A percentile compares a stretch with the other conserved stretches of the same genome.
Conservation (phyloP, 1,140 invertebrate species). For the Brachionus paranguensis region DNA sequence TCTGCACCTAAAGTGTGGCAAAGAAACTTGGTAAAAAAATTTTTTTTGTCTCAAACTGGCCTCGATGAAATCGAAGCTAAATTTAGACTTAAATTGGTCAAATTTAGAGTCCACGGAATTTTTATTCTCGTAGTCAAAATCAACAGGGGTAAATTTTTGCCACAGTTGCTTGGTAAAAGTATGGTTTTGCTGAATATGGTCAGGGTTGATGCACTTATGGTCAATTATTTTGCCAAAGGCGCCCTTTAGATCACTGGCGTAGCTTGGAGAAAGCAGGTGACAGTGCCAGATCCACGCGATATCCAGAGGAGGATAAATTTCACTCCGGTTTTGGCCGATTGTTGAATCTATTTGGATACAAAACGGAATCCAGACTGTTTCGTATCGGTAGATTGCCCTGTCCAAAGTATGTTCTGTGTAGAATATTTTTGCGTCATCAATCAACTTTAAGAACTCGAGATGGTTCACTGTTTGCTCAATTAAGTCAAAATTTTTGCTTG, state of each 20-base stretch:
- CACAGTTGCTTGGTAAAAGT: constrained; percentile 38
- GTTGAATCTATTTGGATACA: constrained; percentile 47
- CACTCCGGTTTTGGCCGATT: constrained; percentile 44
- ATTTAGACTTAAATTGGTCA: background rate
- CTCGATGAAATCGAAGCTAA: constrained; percentile 50
- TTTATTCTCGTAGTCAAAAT: background rate
- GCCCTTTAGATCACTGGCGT: constrained; percentile 53
- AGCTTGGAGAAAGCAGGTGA: constrained; percentile 55
- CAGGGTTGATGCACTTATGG: constrained; percentile 47
- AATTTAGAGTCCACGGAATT: background rate
- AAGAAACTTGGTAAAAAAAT: constrained; percentile 56
- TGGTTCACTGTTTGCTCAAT: constrained; percentile 24
- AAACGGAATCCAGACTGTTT: constrained; percentile 56
- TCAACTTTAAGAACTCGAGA: constrained; percentile 40
- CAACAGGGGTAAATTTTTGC: background rate
- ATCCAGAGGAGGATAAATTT: constrained; percentile 55
- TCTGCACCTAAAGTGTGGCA: constrained; percentile 56
- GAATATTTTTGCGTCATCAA: constrained; percentile 46
- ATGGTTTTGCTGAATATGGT: background rate
- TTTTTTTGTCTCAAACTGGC: constrained; percentile 53
- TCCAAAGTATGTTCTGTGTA: constrained; percentile 47
- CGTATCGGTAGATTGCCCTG: constrained; percentile 55
- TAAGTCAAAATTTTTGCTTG: constrained; percentile 40
- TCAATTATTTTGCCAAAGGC: constrained; percentile 45
- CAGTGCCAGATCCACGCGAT: constrained; percentile 60